Conservation (phyloP, 2,113 vertebrate species). For the Brachionichthys hirsutus region DNA sequence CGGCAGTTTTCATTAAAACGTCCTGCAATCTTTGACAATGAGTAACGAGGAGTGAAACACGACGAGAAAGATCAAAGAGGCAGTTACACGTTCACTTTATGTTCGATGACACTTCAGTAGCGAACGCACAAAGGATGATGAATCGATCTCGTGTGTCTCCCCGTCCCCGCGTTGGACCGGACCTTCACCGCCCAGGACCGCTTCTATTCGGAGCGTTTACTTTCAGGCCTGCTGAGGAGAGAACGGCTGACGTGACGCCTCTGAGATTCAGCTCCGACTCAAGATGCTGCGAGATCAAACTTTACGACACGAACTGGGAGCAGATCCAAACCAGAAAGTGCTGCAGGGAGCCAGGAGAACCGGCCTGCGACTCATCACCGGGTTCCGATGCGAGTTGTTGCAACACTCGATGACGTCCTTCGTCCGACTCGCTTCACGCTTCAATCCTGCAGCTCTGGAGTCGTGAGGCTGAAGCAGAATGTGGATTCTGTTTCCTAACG, state of each 20-base stretch:
- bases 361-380: conserved; percentile 21
- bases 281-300: conserved; percentile 1
- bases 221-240: not conserved
- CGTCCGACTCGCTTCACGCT: not conserved
- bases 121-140: too few species aligned
- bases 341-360: conserved; percentile 34
- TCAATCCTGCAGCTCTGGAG: not conserved
- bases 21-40: too few species aligned
- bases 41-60: too few species aligned
- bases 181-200: too few species aligned
- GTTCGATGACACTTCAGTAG: too few species aligned
- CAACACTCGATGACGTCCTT: conserved; percentile 5
- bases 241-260: not conserved
- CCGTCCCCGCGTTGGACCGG: too few species aligned
- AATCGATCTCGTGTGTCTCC: too few species aligned
- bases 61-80: too few species aligned
- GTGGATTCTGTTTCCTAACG: not conserved
- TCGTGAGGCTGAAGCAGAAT: not conserved
- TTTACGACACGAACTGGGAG: not conserved
- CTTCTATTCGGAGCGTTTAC: too few species aligned
- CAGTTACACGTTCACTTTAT: too few species aligned
- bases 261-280: not conserved
- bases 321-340: conserved; percentile 10
- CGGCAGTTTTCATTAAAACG: too few species aligned
- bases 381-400: conserved; percentile 13